phyloP scores from a whole-genome alignment of 2,888 invertebrate genomes.

The Hydraecia micacea region DNA sequence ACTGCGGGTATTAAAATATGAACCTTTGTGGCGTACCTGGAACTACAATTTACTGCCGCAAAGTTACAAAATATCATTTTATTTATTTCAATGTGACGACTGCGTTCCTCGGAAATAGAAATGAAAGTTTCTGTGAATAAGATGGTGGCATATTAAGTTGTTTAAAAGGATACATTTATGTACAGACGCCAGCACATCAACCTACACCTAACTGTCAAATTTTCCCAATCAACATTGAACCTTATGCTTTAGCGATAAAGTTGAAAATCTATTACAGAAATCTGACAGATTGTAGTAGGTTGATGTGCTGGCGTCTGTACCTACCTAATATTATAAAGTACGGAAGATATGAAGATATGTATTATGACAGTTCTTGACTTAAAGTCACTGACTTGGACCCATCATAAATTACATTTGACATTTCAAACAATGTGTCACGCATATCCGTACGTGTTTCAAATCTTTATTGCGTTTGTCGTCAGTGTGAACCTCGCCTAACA shows the following conservation, averaged over 20 bases:
- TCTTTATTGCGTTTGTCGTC: conserved; percentile 23
- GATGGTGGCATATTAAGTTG: background rate
- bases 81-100: conserved; percentile 27
- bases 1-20: conserved; percentile 56
- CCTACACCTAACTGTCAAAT: no score
- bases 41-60: conserved; percentile 36
- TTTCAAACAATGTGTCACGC: conserved; percentile 53
- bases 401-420: conserved; percentile 56
- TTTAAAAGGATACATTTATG: background rate
- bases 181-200: no score
- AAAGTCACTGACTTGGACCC: conserved; percentile 41
- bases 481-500: conserved; percentile 54
- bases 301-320: no score
- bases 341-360: no score
- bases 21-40: conserved; percentile 49
- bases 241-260: no score
- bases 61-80: conserved; percentile 29
- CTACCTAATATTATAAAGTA: background rate
- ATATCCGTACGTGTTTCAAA: conserved; percentile 52
- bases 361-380: background rate
- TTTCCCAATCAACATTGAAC: no score
- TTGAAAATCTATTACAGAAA: no score
- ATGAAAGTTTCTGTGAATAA: background rate
- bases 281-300: no score
- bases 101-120: conserved; percentile 15